These are phyloP conservation scores for Pseudotriccus pelzelni DNA, from an alignment of 2,797 vertebrate species.

Conservation along the genomic window DNA sequence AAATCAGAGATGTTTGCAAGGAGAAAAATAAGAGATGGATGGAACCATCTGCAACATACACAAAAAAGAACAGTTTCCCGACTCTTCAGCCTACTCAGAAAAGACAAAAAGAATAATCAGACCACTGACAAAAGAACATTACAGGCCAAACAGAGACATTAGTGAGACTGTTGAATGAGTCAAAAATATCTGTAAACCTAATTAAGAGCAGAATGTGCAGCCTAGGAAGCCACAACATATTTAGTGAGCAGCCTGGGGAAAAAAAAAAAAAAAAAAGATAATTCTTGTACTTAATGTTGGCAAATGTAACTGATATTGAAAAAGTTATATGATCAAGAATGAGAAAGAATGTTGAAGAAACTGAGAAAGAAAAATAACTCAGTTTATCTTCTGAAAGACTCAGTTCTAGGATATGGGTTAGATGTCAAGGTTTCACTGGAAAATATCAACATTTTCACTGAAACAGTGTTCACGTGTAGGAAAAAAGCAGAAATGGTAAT, in stretches of 20 bases:
- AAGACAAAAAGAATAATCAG: background rate
- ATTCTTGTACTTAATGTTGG: background rate
- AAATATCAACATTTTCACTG: background rate
- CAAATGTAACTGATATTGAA: background rate
- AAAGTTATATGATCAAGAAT: conserved; percentile 2
- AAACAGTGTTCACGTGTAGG: background rate
- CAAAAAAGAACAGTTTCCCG: background rate
- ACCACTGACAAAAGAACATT: background rate
- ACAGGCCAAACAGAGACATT: background rate
- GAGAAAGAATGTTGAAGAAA: background rate
- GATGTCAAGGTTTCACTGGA: background rate
- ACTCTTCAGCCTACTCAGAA: background rate
- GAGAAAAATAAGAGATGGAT: background rate
- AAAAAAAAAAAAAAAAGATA: background rate
- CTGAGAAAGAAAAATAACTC: background rate
- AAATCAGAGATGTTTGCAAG: background rate
- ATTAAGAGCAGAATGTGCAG: conserved; percentile 14
- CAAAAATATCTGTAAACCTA: conserved; percentile 41
- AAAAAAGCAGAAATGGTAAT: background rate
- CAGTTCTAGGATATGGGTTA: background rate
- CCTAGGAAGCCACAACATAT: background rate
- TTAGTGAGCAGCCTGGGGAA: background rate
- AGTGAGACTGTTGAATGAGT: background rate
- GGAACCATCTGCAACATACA: background rate
- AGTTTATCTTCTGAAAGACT: background rate